Conservation (phyloP, 2,797 vertebrate species). For the Enteromius mattozi region DNA sequence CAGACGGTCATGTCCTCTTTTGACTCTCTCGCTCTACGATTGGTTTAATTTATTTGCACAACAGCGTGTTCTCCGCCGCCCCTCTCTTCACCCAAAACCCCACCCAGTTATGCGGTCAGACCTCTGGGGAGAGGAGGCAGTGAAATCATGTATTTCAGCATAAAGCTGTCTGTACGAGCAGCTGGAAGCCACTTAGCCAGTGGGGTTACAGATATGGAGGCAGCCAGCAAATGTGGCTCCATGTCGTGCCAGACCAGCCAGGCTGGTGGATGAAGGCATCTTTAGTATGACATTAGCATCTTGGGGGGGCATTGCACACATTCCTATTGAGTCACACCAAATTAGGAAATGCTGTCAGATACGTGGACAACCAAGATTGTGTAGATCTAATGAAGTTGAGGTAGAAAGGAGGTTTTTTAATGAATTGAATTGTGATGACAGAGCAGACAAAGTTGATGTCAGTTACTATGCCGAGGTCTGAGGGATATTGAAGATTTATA, state of each 20-base stretch:
- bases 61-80: background rate
- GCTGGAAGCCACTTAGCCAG: slow-evolving; percentile 62
- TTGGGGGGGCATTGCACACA: slow-evolving; percentile 48
- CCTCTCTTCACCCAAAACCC: slow-evolving; percentile 36
- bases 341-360: slow-evolving; percentile 32
- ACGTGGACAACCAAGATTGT: slow-evolving; percentile 30
- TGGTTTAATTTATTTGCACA: slow-evolving; percentile 20
- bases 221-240: slow-evolving; percentile 48
- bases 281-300: slow-evolving; percentile 34
- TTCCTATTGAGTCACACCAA: slow-evolving; percentile 44
- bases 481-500: background rate
- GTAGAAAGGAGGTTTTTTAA: background rate
- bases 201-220: slow-evolving; percentile 50
- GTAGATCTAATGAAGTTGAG: background rate
- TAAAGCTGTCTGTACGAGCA: slow-evolving; percentile 57
- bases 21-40: slow-evolving; percentile 15
- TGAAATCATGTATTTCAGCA: slow-evolving; percentile 51
- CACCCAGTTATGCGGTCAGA: slow-evolving; percentile 40
- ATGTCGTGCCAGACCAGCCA: slow-evolving; percentile 32
- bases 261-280: slow-evolving; percentile 40
- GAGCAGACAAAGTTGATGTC: background rate
- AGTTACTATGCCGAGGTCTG: background rate
- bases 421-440: background rate
- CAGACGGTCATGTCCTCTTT: slow-evolving; percentile 16
- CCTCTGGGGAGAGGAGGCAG: slow-evolving; percentile 36